These are phyloP conservation scores for Galaxea fascicularis DNA, from an alignment of 92 coral and sea anemone species.

Conservation along the genomic window DNA sequence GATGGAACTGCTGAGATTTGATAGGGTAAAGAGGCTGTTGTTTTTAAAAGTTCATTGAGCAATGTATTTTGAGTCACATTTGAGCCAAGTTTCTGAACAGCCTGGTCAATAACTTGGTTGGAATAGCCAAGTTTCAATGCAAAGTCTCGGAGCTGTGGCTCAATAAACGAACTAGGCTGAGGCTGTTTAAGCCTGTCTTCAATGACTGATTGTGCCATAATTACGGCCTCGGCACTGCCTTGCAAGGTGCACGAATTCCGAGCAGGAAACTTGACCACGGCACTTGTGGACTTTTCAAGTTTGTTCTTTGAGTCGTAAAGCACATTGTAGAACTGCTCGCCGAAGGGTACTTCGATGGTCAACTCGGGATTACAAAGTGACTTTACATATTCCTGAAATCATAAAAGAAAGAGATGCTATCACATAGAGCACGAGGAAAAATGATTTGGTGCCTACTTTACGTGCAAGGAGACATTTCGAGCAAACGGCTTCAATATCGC, in stretches of 20 bases:
- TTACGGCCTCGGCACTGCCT: constrained; percentile 79
- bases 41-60: constrained; percentile 83
- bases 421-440: not conserved
- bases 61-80: constrained; percentile 88
- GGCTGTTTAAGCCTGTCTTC: constrained; percentile 65
- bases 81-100: constrained; percentile 86
- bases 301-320: constrained; percentile 33
- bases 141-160: constrained; percentile 88
- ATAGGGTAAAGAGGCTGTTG: constrained; percentile 54
- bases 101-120: constrained; percentile 79
- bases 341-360: constrained; percentile 39
- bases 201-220: constrained; percentile 71
- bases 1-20: constrained; percentile 37
- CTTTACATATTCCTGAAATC: constrained; percentile 71
- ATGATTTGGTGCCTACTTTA: too few relatives aligned
- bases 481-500: not conserved
- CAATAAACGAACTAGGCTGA: constrained; percentile 38
- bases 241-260: constrained; percentile 51
- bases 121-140: constrained; percentile 95
- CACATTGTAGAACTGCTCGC: constrained; percentile 51
- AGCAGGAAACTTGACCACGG: constrained; percentile 73
- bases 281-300: constrained; percentile 75
- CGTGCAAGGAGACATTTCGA: not conserved
- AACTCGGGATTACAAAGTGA: constrained; percentile 76
- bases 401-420: not conserved